Evolutionary conservation across 2,113 vertebrate species (phyloP).

Genomic region (Ariopsis seemanni): DNA sequence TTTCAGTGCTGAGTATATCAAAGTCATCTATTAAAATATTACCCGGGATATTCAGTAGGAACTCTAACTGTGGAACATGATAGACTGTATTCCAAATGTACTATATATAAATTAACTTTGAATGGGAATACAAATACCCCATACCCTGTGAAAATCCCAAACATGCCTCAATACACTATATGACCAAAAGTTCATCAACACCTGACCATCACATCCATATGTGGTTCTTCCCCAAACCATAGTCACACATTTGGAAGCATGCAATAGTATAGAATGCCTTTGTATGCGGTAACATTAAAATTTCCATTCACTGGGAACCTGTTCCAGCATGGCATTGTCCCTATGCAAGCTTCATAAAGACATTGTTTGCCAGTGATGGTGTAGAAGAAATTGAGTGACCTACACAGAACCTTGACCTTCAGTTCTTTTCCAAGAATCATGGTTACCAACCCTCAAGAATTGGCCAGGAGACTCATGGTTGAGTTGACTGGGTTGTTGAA

Average conservation of each 20-base stretch:
- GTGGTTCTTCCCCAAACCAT: not conserved
- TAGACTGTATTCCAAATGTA: not conserved
- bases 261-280: not conserved
- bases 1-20: not conserved
- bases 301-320: not conserved
- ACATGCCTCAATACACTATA: not conserved
- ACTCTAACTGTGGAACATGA: not conserved
- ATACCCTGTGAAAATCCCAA: not conserved
- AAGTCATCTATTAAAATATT: not conserved
- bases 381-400: not conserved
- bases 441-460: too few species aligned
- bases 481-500: too few species aligned
- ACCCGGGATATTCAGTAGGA: not conserved
- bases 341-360: not conserved
- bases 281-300: not conserved
- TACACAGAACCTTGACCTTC: too few species aligned
- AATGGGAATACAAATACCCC: not conserved
- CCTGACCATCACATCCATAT: not conserved
- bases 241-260: not conserved
- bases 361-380: not conserved
- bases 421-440: too few species aligned
- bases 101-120: not conserved
- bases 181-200: not conserved
- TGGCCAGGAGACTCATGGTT: too few species aligned
- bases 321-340: not conserved